These are phyloP conservation scores for Amphibalanus amphitrite DNA, from an alignment of 1,140 invertebrate genomes.

Conservation along the genomic window DNA sequence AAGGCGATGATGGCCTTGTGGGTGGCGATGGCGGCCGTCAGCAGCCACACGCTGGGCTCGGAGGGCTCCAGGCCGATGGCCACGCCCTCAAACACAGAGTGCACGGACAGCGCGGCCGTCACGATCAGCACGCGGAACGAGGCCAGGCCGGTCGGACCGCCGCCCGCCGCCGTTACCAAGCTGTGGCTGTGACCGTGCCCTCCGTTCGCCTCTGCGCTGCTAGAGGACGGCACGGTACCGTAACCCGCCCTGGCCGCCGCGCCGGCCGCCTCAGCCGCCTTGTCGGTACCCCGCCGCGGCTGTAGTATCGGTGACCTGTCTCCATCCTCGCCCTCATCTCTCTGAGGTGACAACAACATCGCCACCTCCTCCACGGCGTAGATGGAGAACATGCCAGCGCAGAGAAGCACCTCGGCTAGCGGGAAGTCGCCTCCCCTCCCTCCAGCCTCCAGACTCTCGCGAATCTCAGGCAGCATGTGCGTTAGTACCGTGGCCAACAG, in stretches of 20 bases:
- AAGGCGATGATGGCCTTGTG: constrained; percentile 38
- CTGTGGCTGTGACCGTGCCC: background rate
- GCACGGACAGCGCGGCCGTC: constrained; percentile 41
- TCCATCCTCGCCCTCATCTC: constrained; percentile 33
- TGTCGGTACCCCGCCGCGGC: constrained; percentile 32
- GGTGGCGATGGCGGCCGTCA: constrained; percentile 33
- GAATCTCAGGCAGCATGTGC: constrained; percentile 74
- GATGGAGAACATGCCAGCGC: constrained; percentile 37
- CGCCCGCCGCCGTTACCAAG: background rate
- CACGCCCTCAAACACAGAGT: constrained; percentile 47
- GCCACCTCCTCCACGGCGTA: constrained; percentile 35
- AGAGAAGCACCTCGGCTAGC: constrained; percentile 33
- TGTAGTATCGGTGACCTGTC: constrained; percentile 42
- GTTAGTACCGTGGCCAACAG: constrained; percentile 75
- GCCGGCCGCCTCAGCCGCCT: background rate
- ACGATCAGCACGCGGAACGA: constrained; percentile 31
- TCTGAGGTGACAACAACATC: constrained; percentile 21
- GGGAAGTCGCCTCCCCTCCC: constrained; percentile 20
- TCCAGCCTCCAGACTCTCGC: constrained; percentile 29
- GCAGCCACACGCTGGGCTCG: constrained; percentile 31
- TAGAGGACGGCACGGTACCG: too few relatives aligned
- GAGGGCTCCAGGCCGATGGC: constrained; percentile 54
- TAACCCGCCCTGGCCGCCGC: background rate
- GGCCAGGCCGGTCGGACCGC: constrained; percentile 9
- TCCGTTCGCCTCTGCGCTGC: too few relatives aligned